phyloP scores from a whole-genome alignment of 2,888 invertebrate genomes.

The Calephelis perditalis region DNA sequence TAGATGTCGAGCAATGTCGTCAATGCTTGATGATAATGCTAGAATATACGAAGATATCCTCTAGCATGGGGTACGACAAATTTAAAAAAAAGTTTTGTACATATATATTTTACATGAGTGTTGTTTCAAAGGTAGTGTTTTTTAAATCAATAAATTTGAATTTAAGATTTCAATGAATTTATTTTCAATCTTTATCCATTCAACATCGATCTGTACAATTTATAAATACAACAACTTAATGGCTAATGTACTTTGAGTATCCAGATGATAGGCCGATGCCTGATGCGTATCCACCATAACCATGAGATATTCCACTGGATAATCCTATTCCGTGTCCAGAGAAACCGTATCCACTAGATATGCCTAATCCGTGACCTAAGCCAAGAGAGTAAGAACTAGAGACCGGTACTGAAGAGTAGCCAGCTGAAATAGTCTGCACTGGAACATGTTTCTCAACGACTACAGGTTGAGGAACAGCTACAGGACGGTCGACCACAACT shows the following conservation, averaged over 20 bases:
- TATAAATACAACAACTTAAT: slow-evolving; percentile 28
- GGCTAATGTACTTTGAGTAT: slow-evolving; percentile 31
- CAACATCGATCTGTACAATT: slow-evolving; percentile 32
- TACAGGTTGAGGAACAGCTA: slow-evolving; percentile 59
- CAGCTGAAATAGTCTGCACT: slow-evolving; percentile 29
- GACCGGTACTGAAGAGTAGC: slow-evolving; percentile 3
- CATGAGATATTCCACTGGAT: neutral
- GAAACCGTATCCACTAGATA: slow-evolving; percentile 16
- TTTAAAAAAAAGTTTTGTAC: no score
- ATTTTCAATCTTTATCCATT: slow-evolving; percentile 26
- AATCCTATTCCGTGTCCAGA: slow-evolving; percentile 15
- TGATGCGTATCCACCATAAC: slow-evolving; percentile 15
- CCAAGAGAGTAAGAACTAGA: slow-evolving; percentile 12
- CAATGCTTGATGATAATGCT: no score
- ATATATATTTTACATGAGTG: no score
- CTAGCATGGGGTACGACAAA: no score
- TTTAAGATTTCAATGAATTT: slow-evolving; percentile 21
- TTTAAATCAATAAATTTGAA: no score
- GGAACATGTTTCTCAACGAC: slow-evolving; percentile 48
- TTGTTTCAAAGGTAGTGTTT: no score
- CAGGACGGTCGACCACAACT: slow-evolving; percentile 42
- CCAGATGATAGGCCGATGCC: slow-evolving; percentile 28
- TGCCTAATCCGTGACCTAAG: slow-evolving; percentile 20
- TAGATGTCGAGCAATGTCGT: no score
- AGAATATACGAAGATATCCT: neutral